phyloP scores from a whole-genome alignment of 2,888 invertebrate genomes.

The Psococerastis gibbosa region DNA sequence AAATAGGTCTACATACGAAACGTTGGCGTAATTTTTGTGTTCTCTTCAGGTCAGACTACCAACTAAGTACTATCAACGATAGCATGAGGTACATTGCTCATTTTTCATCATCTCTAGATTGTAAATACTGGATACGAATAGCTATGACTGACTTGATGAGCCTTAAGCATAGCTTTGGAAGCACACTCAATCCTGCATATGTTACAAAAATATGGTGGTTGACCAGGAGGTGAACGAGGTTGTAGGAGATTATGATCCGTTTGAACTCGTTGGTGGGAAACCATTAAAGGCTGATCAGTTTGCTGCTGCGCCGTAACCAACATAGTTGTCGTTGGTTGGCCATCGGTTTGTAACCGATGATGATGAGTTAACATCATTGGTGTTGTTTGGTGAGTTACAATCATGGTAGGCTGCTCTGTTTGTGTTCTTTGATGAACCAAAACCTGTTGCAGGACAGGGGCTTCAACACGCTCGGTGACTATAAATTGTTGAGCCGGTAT shows the following conservation, averaged over 20 bases:
- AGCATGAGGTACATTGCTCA: too few relatives aligned
- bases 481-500: background rate
- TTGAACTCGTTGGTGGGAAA: slow-evolving; percentile 2
- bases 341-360: slow-evolving; percentile 2
- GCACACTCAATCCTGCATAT: slow-evolving; percentile 1
- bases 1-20: too few relatives aligned
- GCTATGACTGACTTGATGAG: slow-evolving; percentile 2
- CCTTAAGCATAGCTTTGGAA: slow-evolving; percentile 1
- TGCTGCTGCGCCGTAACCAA: background rate
- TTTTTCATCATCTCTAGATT: background rate
- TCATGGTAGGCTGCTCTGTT: slow-evolving; percentile 8
- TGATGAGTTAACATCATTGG: background rate
- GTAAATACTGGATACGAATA: slow-evolving; percentile 6
- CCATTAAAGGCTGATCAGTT: slow-evolving; percentile 4
- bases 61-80: too few relatives aligned
- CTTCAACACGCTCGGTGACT: background rate
- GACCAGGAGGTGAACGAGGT: background rate
- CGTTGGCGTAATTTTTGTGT: too few relatives aligned
- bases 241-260: background rate
- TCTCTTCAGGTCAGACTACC: too few relatives aligned
- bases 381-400: slow-evolving; percentile 2
- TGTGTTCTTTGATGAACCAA: slow-evolving; percentile 8
- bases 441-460: slow-evolving; percentile 5
- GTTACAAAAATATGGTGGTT: background rate
- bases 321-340: background rate